phyloP scores from a whole-genome alignment of 2,888 invertebrate genomes.

The Stenodera caucasica region DNA sequence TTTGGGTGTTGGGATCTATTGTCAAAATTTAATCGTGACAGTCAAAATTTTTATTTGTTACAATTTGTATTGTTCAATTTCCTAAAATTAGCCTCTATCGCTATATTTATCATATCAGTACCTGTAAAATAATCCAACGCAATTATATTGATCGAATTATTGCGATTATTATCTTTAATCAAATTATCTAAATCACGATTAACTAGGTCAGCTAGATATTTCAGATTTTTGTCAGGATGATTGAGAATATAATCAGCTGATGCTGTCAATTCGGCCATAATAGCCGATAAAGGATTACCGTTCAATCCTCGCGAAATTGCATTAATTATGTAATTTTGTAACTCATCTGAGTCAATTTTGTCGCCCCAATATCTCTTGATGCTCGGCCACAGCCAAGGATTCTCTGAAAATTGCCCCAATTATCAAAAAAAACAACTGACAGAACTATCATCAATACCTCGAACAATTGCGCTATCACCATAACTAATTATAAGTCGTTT shows the following conservation, averaged over 20 bases:
- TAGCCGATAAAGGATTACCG: conserved; percentile 56
- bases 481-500: not conserved
- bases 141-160: conserved; percentile 62
- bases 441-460: conserved; percentile 2
- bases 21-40: not conserved
- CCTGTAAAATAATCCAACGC: conserved; percentile 69
- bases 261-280: conserved; percentile 70
- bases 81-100: conserved; percentile 52
- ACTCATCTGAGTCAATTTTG: conserved; percentile 34
- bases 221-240: conserved; percentile 57
- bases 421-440: conserved; percentile 4
- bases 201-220: conserved; percentile 63
- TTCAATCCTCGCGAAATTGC: conserved; percentile 42
- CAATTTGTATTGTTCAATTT: conserved; percentile 15
- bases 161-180: conserved; percentile 63
- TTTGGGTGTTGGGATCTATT: not conserved
- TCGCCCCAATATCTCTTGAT: conserved; percentile 31
- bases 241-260: conserved; percentile 61
- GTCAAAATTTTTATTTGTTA: not conserved
- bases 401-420: conserved; percentile 26
- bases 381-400: conserved; percentile 28
- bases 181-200: conserved; percentile 68
- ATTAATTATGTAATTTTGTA: conserved; percentile 40
- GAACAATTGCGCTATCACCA: not conserved
- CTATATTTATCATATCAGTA: conserved; percentile 65